Base-by-base conservation (phyloP, 2,888 invertebrate species). In the Hypercompe scribonia region DNA sequence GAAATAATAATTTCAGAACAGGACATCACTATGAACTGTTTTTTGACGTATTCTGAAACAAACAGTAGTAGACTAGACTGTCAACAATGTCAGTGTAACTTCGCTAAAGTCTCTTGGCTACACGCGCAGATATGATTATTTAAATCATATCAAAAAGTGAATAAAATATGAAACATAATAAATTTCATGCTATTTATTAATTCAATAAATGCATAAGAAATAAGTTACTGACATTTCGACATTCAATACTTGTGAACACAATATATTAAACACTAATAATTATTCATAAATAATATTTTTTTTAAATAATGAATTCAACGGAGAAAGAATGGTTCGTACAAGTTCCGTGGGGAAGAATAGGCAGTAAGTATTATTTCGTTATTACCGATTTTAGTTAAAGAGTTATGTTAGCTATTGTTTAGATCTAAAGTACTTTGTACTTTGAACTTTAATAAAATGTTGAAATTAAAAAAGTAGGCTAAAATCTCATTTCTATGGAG, bases 241-340 rank as follows among this genome's bases (percentile, higher is more conserved):
- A 58, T 28, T 58, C 28, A 28, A 28, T 10, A 13, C 7, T 7
- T 24, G 50, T 15, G 5, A 54, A 28, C 61, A 31, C 15, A 15
- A 31, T 7, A 15, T 15, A 61, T 18, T 28, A 15, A 28, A 10
- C 18, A 64, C 3, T 11, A 68, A 69, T 18, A 42, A 24, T 64
- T 58, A 15, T 28, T 39, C 7, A 8, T 3, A 39, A 24, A n/a
- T 8, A 24, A 2, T 7, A 24, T 50, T 21, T 31, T 61, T 18
- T 34, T 0, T 33, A 70, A 71, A 84, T 81, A 82, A 94, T 92
- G 91, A 78, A 78, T 76, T 78, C 92, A 69, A 74, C 84, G 58
- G 94, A 95, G 85, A 94, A 93, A 36, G 94, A 95, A 81, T 95
- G 95, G 95, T 95, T 85, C 83, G 94, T 95, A 34, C 86, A 93